Percentiles rank a stretch among this genome's conserved stretches.
Conservation (phyloP, 2,888 invertebrate genomes). For the Elmis aenea region DNA sequence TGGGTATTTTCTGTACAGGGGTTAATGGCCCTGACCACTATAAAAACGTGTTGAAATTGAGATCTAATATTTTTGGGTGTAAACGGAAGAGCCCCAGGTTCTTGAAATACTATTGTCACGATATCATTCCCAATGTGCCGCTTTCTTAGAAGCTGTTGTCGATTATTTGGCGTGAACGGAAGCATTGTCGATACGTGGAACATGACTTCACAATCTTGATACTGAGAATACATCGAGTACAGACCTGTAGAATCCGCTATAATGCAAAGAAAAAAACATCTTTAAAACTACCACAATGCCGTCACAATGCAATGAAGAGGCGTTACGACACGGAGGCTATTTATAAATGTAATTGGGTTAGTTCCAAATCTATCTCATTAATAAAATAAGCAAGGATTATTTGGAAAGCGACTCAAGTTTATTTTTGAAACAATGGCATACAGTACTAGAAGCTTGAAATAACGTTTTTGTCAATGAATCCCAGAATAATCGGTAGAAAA, state of each 20-base stretch:
- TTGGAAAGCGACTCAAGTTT: too few species aligned
- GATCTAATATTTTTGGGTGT: constrained; percentile 91
- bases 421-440: too few species aligned
- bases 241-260: constrained; percentile 87
- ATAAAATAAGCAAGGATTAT: constrained; percentile 3
- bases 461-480: too few species aligned
- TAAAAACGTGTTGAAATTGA: constrained; percentile 97
- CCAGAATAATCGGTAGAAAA: too few species aligned
- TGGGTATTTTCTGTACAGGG: constrained; percentile 88
- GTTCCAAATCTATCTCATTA: too few species aligned
- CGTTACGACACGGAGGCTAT: too few species aligned
- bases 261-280: too few species aligned
- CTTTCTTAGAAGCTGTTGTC: constrained; percentile 89
- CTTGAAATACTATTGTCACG: constrained; percentile 92
- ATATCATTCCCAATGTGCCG: constrained; percentile 98
- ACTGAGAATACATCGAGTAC: constrained; percentile 86
- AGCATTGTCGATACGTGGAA: constrained; percentile 97
- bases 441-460: too few species aligned
- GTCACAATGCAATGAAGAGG: background rate
- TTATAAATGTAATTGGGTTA: too few species aligned
- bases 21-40: constrained; percentile 82
- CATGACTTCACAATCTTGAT: constrained; percentile 91
- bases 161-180: constrained; percentile 92
- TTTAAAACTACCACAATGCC: constrained; percentile 2
- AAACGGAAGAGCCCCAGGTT: constrained; percentile 88